Evolutionary conservation across 1,140 invertebrate species (phyloP).

Genomic region (Laodelphax striatellus): DNA sequence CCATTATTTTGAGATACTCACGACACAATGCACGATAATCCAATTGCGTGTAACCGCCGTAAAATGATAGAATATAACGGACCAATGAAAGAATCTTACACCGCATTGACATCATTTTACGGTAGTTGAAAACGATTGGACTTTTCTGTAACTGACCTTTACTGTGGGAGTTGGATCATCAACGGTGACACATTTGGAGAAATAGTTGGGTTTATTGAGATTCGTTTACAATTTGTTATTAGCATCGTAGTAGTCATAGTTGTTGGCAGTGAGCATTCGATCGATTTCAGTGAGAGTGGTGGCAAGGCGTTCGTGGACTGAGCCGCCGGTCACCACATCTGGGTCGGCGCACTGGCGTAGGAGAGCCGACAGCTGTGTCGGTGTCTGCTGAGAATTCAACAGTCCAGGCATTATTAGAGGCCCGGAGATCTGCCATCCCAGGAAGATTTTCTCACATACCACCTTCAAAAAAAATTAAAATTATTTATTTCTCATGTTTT

Average conservation of each 20-base stretch:
- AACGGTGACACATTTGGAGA: no score
- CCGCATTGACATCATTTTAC: no score
- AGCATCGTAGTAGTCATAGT: background rate
- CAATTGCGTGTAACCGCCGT: conserved; percentile 41
- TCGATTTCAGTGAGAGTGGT: background rate
- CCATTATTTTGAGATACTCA: background rate
- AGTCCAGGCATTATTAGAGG: conserved; percentile 45
- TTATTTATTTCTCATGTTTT: no score
- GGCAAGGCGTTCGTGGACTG: background rate
- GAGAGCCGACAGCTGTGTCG: conserved; percentile 37
- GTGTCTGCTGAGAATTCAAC: conserved; percentile 42
- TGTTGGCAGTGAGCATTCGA: background rate
- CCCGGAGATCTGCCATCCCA: conserved; percentile 45
- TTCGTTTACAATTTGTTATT: no score
- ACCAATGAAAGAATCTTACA: conserved; percentile 43
- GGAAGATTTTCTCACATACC: conserved; percentile 48
- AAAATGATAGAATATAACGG: conserved; percentile 41
- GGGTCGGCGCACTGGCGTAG: conserved; percentile 44
- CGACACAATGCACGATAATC: conserved; percentile 36
- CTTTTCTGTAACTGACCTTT: no score
- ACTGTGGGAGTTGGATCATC: no score
- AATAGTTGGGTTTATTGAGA: no score
- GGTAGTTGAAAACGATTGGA: no score
- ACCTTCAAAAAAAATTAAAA: conserved; percentile 30
- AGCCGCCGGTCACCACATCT: conserved; percentile 22